Conservation (phyloP, 2,113 vertebrate species). For the Lasiurus borealis region DNA sequence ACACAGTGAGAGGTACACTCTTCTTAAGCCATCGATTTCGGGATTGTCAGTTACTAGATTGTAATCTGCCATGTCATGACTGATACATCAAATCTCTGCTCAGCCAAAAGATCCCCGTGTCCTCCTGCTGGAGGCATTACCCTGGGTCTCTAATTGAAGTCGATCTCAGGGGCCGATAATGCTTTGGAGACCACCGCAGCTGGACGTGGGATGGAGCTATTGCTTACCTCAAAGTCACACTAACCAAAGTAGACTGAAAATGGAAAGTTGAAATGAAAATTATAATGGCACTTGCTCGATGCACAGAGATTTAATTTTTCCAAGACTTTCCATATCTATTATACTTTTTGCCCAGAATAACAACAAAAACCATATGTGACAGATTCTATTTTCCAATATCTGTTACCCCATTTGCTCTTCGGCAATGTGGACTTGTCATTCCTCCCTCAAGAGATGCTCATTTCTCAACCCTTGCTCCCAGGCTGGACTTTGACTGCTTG, state of each 20-base stretch:
- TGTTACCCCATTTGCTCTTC: neutral
- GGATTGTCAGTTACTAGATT: neutral
- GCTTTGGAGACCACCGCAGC: neutral
- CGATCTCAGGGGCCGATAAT: neutral
- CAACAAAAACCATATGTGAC: neutral
- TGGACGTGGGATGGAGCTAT: neutral
- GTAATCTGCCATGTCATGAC: neutral
- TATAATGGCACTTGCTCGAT: neutral
- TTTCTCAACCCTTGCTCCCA: neutral
- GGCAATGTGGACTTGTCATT: neutral
- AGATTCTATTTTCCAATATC: constrained; percentile 11
- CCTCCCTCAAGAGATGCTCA: neutral
- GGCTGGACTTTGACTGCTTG: neutral
- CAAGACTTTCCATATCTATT: constrained; percentile 27
- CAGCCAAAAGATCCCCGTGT: neutral
- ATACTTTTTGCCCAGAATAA: constrained; percentile 14
- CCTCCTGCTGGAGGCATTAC: neutral
- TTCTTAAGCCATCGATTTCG: neutral
- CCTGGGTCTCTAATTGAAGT: neutral
- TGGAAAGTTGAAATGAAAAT: neutral
- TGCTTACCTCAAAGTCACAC: constrained; percentile 8
- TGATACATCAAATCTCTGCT: neutral
- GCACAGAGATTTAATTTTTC: neutral
- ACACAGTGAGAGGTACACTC: neutral
- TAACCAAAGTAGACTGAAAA: constrained; percentile 10